Evolutionary conservation across 2,113 vertebrate species (phyloP), one percentile per base, ranked within the genome.

Genomic region (Oryzias celebensis): DNA sequence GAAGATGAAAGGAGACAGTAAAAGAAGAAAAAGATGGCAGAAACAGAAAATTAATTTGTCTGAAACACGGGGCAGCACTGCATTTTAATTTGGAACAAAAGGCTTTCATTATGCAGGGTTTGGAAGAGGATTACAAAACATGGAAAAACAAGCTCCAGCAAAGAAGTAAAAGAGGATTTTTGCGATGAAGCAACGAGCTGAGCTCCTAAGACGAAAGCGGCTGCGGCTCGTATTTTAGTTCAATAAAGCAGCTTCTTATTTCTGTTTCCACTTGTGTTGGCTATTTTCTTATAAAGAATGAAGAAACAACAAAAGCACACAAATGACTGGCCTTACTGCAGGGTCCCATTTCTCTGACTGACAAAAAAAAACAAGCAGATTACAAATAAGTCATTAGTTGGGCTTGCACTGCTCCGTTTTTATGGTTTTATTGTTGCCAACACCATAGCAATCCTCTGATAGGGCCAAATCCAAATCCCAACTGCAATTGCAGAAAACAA

Each of bases 91-190:
- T 22, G 14, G 43, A 73, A 75, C 45, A 42, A 65, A 45, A 55
- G 23, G 36, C 17, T 18, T 31, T 16, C 22, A 72, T 75, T 75
- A 70, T 68, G 72, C 67, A 65, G 22, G 73, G 78, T 82, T 80
- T 57, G 77, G 52, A 78, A 78, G 61, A 4, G 79, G 82, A 83
- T 89, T 86, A 85, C 17, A 68, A 73, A 82, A 52, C 44, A 62
- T 58, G 62, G 71, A 74, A 80, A 79, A 57, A 83, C 81, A 72
- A 52, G 44, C 73, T 52, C 10, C 28, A 62, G 62, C 10, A 3
- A 53, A 57, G 41, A 51, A 55, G 74, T 67, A 69, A 85, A 84
- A 86, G 84, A 74, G 77, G 80, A 82, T 87, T 87, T 77, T 80
- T 2, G 60, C 52, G 65, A 80, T 82, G 82, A 51, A 66, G 83